A percentile compares a stretch with the other conserved stretches of the same genome.
Conservation (phyloP, 2,113 vertebrate species). For the Syngnathus floridae region DNA sequence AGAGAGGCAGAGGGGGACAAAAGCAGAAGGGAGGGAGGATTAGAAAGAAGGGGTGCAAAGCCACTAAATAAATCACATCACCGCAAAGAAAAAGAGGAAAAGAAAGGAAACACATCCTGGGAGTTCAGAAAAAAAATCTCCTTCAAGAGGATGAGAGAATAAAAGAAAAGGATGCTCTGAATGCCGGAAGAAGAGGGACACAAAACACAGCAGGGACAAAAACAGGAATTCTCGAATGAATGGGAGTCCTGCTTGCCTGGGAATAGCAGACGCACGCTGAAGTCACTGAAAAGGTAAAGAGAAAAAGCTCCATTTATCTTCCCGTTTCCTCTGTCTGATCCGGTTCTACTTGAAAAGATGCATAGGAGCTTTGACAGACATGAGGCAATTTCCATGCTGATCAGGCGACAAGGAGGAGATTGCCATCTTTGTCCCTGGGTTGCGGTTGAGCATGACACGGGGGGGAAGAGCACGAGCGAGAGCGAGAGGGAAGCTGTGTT, state of each 20-base stretch:
- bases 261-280: constrained; percentile 64
- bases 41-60: constrained; percentile 38
- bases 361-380: constrained; percentile 29
- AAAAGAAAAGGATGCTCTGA: constrained; percentile 67
- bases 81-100: constrained; percentile 29
- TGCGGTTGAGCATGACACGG: constrained; percentile 20
- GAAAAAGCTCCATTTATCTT: constrained; percentile 27
- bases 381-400: constrained; percentile 52
- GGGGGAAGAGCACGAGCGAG: not conserved
- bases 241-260: constrained; percentile 67
- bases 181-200: constrained; percentile 46
- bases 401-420: constrained; percentile 53
- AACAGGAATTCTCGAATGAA: constrained; percentile 68
- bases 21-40: constrained; percentile 26
- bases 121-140: constrained; percentile 29
- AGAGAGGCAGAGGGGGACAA: constrained; percentile 24
- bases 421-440: constrained; percentile 58
- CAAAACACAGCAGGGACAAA: constrained; percentile 47
- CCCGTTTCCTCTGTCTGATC: constrained; percentile 4
- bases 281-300: constrained; percentile 80
- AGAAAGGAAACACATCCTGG: constrained; percentile 44
- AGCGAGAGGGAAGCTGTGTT: constrained; percentile 4
- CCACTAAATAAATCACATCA: constrained; percentile 41
- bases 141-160: constrained; percentile 48
- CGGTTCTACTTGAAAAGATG: constrained; percentile 29